Base-by-base conservation (phyloP, 2,888 invertebrate genomes). In the Caenorhabditis sulstoni region DNA sequence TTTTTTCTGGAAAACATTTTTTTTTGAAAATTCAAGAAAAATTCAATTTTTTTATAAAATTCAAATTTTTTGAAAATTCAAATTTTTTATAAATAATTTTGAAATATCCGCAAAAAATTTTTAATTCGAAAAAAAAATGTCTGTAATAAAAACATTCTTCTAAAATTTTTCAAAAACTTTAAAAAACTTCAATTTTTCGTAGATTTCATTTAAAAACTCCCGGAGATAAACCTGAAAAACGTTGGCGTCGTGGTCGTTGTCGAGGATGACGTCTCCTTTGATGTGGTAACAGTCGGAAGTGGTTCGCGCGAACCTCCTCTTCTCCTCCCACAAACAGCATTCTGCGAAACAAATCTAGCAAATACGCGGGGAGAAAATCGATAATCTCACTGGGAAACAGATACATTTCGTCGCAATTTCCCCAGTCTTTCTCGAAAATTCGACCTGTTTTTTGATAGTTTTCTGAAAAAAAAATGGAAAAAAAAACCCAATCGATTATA, bases 241-340 rank as follows among this genome's bases (percentile, higher is more conserved):
- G 3, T 53, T 7, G 0, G 62, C 70, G 29, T 62, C 70, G 0
- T n/a, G 1, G 18, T 71, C 49, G 14, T 45, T 71, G 29, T 71
- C 70, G 23, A 71, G 29, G n/a, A 71, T 55, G 16, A 71, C 70
- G 53, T 71, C 70, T 71, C 70, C 70, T 61, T 71, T 71, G n/a
- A 71, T 62, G 39, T 62, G 29, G 0, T 1, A n/a, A 55, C 70
- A 71, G 37, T 39, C 14, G 0, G 59, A 61, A 1, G 70, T 71
- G 1, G 16, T 23, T 18, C 70, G 20, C 29, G 20, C 39, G 16
- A 47, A 55, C 14, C 20, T 45, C 59, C 23, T 55, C 49, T 71
- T 71, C 8, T 71, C 62, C 9, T 50, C 44, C 70, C 70, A 71
- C n/a, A 62, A 14, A 52, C 70, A 71, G 47, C 70, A 71, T n/a